Base-by-base conservation (phyloP, 2,113 vertebrate species). In the Nannospalax galili region DNA sequence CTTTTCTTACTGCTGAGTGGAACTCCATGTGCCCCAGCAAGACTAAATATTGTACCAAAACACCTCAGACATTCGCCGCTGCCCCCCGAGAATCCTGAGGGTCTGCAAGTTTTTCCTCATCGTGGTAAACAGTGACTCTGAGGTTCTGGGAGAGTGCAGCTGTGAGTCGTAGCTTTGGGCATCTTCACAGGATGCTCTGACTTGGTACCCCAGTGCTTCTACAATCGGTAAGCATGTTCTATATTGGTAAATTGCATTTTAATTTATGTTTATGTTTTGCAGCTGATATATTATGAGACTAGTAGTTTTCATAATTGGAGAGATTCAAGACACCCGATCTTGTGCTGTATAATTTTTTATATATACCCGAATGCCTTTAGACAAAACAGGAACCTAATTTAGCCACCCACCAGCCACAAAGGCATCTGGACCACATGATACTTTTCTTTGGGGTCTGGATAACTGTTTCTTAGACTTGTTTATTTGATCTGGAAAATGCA, bases 311-410 rank as follows among this genome's bases (percentile, higher is more conserved):
- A 91, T 91, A 95, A 93, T 97, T 96, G 94, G 84, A 96, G 92
- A 95, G 90, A 96, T 60, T 94, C 67, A 48, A 74, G 85, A 93
- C 73, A 87, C 88, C 88, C 94, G 90, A 93, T 96, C 95, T 94
- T 93, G 95, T 95, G 75, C 92, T 96, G 58, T 97, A 85, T 95
- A 92, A 92, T 95, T 92, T 95, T 95, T 96, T 92, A 93, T 90
- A 86, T 93, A 97, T 91, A 94, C 92, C 86, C 88, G 78, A 97
- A 90, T 95, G 77, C 73, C 70, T 94, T 97, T 81, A 98, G 97
- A 97, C 97, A 97, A 97, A 98, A 97, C 96, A 98, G 93, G 93
- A 95, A 92, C 87, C 92, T 90, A 97, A 96, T 97, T 97, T 96
- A 97, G 93, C 85, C 92, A 94, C 93, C 94, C 96, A 86, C 90